These are phyloP conservation scores for Dendrolimus punctatus DNA, from an alignment of 1,140 invertebrate species.

Conservation along the genomic window DNA sequence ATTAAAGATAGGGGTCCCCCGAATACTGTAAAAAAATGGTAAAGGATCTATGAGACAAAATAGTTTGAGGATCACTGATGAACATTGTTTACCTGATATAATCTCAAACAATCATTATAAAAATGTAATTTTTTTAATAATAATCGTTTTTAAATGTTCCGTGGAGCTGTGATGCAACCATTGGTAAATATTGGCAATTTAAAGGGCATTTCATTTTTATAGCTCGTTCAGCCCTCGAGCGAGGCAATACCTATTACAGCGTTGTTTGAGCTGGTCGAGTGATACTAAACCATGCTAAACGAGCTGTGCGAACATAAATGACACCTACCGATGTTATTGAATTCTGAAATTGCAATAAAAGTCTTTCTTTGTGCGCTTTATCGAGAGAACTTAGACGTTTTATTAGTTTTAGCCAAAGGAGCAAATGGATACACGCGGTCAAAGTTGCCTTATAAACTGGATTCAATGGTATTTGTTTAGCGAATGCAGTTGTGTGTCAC, in stretches of 20 bases:
- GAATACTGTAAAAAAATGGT: too few species aligned
- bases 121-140: too few species aligned
- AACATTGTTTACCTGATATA: too few species aligned
- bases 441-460: too few species aligned
- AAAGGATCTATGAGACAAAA: too few species aligned
- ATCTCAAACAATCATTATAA: too few species aligned
- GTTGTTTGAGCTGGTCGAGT: slow-evolving; percentile 18
- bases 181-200: slow-evolving; percentile 9
- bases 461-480: not conserved
- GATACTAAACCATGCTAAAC: slow-evolving; percentile 12
- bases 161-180: too few species aligned
- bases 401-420: not conserved
- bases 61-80: too few species aligned
- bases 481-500: not conserved
- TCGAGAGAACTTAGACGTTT: not conserved
- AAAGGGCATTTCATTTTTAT: slow-evolving; percentile 27
- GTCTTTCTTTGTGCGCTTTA: not conserved
- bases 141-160: too few species aligned
- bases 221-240: slow-evolving; percentile 15
- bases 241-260: slow-evolving; percentile 21
- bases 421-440: too few species aligned
- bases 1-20: too few species aligned
- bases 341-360: slow-evolving; percentile 5
- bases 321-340: slow-evolving; percentile 9
- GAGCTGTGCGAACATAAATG: slow-evolving; percentile 5